Conservation (phyloP, 2,113 vertebrate genomes). For the Ictalurus furcatus region DNA sequence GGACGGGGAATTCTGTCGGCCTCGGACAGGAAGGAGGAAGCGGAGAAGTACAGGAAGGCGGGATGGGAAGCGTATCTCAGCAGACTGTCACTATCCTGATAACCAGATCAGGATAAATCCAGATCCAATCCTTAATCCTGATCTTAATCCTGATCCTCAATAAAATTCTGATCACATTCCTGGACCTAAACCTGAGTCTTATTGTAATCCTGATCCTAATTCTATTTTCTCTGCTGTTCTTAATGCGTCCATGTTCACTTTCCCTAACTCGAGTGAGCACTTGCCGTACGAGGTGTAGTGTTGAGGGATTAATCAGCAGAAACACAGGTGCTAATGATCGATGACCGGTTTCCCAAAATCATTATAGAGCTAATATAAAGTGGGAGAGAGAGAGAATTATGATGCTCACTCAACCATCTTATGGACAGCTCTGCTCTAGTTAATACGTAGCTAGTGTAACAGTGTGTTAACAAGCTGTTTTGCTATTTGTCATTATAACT, state of each 20-base stretch:
- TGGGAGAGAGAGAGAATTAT: not conserved
- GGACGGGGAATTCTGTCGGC: slow-evolving; percentile 87
- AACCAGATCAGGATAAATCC: slow-evolving; percentile 25
- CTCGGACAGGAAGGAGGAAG: slow-evolving; percentile 72
- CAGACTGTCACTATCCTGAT: slow-evolving; percentile 61
- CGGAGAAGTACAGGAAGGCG: slow-evolving; percentile 82
- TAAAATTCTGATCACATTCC: not conserved
- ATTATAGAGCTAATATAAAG: not conserved
- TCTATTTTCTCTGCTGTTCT: not conserved
- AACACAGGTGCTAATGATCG: not conserved
- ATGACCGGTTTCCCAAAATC: not conserved
- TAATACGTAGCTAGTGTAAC: no score
- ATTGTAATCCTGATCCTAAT: not conserved
- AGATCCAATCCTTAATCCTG: not conserved
- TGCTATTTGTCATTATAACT: not conserved
- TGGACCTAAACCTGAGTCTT: not conserved
- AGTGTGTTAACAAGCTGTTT: not conserved
- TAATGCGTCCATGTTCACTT: not conserved
- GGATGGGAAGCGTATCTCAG: slow-evolving; percentile 87
- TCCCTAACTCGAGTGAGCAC: not conserved
- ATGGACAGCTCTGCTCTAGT: no score
- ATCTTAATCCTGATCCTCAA: not conserved
- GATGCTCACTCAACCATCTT: no score
- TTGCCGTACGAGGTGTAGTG: not conserved
- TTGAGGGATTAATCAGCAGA: not conserved